Evolutionary conservation across 2,888 invertebrate genomes (phyloP).

Genomic region (Stenodema calcarata): DNA sequence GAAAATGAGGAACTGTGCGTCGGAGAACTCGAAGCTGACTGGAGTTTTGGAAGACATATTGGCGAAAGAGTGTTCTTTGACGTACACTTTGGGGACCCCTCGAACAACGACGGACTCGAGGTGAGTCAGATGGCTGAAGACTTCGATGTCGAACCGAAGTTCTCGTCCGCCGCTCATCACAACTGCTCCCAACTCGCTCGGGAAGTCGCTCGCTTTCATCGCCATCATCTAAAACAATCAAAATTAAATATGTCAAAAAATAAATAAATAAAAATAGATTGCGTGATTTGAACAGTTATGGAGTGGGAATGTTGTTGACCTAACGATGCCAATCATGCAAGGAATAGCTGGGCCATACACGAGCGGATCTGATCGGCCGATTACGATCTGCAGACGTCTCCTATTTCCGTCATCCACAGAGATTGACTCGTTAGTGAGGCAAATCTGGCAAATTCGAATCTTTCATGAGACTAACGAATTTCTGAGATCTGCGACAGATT

Average conservation of each 20-base stretch:
- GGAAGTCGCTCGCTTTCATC: slow-evolving; percentile 55
- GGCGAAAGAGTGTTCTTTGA: slow-evolving; percentile 69
- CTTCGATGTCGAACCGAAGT: slow-evolving; percentile 56
- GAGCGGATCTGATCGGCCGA: too few species aligned
- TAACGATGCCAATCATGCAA: too few species aligned
- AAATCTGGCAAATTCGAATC: too few species aligned
- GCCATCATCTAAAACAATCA: slow-evolving; percentile 54
- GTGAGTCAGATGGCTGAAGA: slow-evolving; percentile 63
- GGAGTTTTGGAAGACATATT: slow-evolving; percentile 62
- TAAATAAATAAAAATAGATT: too few species aligned
- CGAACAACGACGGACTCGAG: slow-evolving; percentile 63
- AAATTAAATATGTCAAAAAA: background rate
- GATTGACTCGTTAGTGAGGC: too few species aligned
- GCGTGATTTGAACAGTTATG: too few species aligned
- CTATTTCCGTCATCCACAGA: too few species aligned
- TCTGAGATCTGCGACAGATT: too few species aligned
- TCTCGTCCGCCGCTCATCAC: slow-evolving; percentile 53
- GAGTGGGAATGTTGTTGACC: too few species aligned
- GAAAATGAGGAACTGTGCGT: slow-evolving; percentile 68
- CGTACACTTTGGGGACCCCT: slow-evolving; percentile 61
- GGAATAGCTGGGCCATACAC: too few species aligned
- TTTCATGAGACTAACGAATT: too few species aligned
- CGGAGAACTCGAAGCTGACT: slow-evolving; percentile 58
- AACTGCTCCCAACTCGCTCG: slow-evolving; percentile 52
- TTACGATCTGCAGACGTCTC: too few species aligned